Conservation (phyloP, 2,888 invertebrate genomes). For the Apamea sordens region DNA sequence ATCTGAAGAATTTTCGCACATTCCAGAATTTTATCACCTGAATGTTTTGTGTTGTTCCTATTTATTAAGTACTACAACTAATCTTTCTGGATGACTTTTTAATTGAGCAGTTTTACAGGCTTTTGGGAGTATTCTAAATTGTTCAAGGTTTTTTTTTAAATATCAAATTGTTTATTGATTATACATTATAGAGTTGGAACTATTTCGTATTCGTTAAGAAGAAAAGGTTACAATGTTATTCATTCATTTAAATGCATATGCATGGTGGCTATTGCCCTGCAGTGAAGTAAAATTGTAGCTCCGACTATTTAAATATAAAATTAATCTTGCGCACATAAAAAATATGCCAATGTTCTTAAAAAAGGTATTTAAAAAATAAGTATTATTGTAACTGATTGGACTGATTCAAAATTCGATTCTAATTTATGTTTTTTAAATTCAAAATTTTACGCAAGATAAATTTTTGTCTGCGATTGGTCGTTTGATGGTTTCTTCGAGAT, state of each 20-base stretch:
- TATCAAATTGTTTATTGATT: not conserved
- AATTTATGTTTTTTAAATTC: constrained; percentile 35
- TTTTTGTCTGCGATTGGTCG: constrained; percentile 1
- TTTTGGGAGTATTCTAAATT: not conserved
- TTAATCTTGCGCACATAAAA: constrained; percentile 31
- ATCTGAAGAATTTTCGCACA: not conserved
- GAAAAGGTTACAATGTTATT: not conserved
- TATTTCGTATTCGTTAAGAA: not conserved
- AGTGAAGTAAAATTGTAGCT: not conserved
- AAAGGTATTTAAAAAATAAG: constrained; percentile 68
- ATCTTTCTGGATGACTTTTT: not conserved
- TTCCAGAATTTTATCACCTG: constrained; percentile 7
- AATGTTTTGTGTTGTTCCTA: constrained; percentile 2
- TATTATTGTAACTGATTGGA: constrained; percentile 79
- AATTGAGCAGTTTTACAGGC: not conserved
- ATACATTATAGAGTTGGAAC: not conserved
- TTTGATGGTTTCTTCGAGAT: constrained; percentile 7
- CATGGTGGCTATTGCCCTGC: not conserved
- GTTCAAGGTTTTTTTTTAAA: not conserved
- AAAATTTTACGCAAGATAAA: constrained; percentile 22
- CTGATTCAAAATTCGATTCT: constrained; percentile 68
- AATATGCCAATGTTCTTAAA: constrained; percentile 59
- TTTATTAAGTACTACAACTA: not conserved
- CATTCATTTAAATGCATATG: not conserved
- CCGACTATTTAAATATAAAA: not conserved